Percentiles rank a stretch among this genome's conserved stretches.
These are phyloP conservation scores for Tenthredo mesomela DNA, from an alignment of 2,888 invertebrate genomes.

Conservation along the genomic window DNA sequence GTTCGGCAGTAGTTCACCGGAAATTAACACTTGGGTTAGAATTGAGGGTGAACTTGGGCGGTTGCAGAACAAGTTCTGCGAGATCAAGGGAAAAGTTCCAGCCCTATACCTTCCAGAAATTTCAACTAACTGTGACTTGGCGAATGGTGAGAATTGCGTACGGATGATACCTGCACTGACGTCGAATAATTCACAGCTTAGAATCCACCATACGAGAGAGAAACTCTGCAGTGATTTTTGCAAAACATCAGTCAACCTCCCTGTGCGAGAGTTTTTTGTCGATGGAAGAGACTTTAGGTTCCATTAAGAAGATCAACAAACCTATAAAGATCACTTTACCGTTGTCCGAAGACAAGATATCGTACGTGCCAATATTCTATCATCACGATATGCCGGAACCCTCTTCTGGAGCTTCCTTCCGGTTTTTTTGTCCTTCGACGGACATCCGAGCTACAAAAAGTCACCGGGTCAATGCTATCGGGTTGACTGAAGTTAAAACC, in stretches of 20 bases:
- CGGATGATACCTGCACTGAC: not conserved
- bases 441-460: not conserved
- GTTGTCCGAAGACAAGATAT: not conserved
- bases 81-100: slow-evolving; percentile 62
- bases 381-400: slow-evolving; percentile 58
- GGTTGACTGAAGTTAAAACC: not conserved
- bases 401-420: slow-evolving; percentile 18
- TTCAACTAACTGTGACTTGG: not conserved
- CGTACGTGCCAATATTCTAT: slow-evolving; percentile 16
- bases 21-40: slow-evolving; percentile 60
- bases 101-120: slow-evolving; percentile 59
- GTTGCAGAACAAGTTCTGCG: slow-evolving; percentile 62
- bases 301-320: not conserved
- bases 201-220: not conserved
- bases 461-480: not conserved
- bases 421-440: not conserved
- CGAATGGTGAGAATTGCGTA: not conserved
- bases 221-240: not conserved
- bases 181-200: not conserved
- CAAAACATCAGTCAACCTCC: not conserved
- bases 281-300: not conserved
- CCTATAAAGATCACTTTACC: not conserved
- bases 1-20: slow-evolving; percentile 28
- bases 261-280: not conserved
- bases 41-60: slow-evolving; percentile 66